These are phyloP conservation scores for Himalopsyche anomala DNA, from an alignment of 2,888 invertebrate species.

Conservation along the genomic window DNA sequence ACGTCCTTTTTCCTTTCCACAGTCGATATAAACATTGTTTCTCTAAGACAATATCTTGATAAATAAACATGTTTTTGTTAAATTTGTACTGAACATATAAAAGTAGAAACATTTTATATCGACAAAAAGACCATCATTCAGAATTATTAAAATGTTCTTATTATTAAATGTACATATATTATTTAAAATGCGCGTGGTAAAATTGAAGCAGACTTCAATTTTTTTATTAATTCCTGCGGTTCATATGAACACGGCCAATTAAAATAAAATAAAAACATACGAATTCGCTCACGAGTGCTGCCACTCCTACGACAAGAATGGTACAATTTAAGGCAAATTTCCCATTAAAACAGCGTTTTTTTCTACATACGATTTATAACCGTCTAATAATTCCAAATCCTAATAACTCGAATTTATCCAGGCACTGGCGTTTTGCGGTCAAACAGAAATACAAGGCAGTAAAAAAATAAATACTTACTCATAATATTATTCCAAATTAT, in stretches of 20 bases:
- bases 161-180: too few relatives aligned
- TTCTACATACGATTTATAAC: conserved; percentile 2
- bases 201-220: background rate
- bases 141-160: too few relatives aligned
- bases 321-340: conserved; percentile 25
- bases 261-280: conserved; percentile 11
- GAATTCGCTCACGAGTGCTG: conserved; percentile 1
- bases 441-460: conserved; percentile 5
- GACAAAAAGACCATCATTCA: too few relatives aligned
- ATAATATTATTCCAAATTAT: background rate
- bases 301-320: conserved; percentile 11
- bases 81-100: too few relatives aligned
- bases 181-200: too few relatives aligned
- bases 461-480: conserved; percentile 2
- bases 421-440: background rate
- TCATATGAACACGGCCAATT: background rate
- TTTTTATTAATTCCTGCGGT: background rate
- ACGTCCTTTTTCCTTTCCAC: too few relatives aligned
- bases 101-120: too few relatives aligned
- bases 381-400: conserved; percentile 4
- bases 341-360: background rate
- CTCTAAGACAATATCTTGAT: too few relatives aligned
- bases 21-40: too few relatives aligned
- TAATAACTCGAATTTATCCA: conserved; percentile 22
- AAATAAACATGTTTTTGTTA: too few relatives aligned